Evolutionary conservation across 2,113 vertebrate genomes (phyloP), one percentile per base, ranked within the genome.

Genomic region (Muntiacus muntjak): DNA sequence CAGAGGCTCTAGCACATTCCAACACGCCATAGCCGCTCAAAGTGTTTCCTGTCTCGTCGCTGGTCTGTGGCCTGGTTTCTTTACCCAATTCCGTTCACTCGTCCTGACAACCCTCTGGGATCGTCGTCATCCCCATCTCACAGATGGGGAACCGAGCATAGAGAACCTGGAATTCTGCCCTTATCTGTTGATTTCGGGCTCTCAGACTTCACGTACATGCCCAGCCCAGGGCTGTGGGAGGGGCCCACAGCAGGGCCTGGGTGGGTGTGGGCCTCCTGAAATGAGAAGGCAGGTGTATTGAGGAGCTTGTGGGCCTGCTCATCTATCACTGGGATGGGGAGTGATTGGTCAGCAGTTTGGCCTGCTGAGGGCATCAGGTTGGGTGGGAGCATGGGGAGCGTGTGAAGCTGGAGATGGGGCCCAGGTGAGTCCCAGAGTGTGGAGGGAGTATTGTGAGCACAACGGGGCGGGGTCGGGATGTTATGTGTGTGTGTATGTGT

Each of bases 391-490:
- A 21, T 43, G 45, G 52, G 28, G 47, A 21, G 8, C 12, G 4
- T 36, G 2, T 76, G 54, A 19, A 55, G 76, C 81, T 71, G 15
- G 67, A 83, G 78, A 16, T 79, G 11, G 17, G 58, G 55, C 28
- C 16, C 28, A 86, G 6, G 25, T 1, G 21, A 15, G 16, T 7
- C 45, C 4, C n/a, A 60, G 55, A 21, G 67, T 30, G 8, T 21
- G 1, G 7, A 21, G 74, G 57, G 14, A 28, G 3, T 3, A 7
- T 43, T 11, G 0, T 17, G 62, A 60, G 19, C 14, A 0, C 2
- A 50, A 57, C 3, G 8, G 30, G 74, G 23, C 0, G 3, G 23
- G 30, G 5, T 4, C 1, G 16, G 55, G 64, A 0, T 85, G 33
- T n/a, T 57, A 16, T 43, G 6, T 28, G 33, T 33, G 64, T 67